Conservation (phyloP, 2,888 invertebrate species). For the Mythimna albipuncta region DNA sequence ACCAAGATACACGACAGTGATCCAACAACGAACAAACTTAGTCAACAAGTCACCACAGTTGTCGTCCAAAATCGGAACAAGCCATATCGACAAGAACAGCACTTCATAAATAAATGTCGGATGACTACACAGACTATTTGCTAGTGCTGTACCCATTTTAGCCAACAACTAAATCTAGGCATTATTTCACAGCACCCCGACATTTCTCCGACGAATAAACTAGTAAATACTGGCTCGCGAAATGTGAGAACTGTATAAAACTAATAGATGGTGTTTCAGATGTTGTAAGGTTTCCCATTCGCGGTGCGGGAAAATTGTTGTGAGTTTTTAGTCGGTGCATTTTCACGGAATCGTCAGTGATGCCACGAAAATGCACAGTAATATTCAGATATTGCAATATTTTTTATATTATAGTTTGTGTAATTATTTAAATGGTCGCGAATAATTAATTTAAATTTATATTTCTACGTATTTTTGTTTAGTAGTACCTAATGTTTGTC, state of each 20-base stretch:
- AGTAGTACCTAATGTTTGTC: no score
- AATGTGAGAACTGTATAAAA: constrained; percentile 64
- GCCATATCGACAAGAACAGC: constrained; percentile 32
- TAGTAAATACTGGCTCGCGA: constrained; percentile 61
- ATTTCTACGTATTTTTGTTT: no score
- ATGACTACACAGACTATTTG: constrained; percentile 41
- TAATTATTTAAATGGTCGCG: neutral
- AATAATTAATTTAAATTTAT: neutral
- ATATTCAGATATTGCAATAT: neutral
- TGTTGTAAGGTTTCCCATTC: constrained; percentile 39
- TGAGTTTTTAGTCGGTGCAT: constrained; percentile 31
- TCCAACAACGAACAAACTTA: neutral
- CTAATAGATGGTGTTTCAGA: constrained; percentile 61
- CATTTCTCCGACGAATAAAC: constrained; percentile 57
- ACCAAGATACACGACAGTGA: neutral
- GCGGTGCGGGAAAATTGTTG: constrained; percentile 13
- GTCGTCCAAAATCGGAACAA: constrained; percentile 44
- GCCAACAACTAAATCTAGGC: constrained; percentile 65
- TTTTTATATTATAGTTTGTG: neutral
- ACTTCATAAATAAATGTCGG: constrained; percentile 58
- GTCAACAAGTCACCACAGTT: constrained; percentile 21
- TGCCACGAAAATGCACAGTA: no score
- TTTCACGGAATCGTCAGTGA: constrained; percentile 28
- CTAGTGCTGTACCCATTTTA: constrained; percentile 58
- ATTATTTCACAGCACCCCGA: constrained; percentile 58